Percentiles rank a stretch among this genome's conserved stretches.
Evolutionary conservation across 2,888 invertebrate species (phyloP).

Genomic region (Pachliopta kotzebuea): DNA sequence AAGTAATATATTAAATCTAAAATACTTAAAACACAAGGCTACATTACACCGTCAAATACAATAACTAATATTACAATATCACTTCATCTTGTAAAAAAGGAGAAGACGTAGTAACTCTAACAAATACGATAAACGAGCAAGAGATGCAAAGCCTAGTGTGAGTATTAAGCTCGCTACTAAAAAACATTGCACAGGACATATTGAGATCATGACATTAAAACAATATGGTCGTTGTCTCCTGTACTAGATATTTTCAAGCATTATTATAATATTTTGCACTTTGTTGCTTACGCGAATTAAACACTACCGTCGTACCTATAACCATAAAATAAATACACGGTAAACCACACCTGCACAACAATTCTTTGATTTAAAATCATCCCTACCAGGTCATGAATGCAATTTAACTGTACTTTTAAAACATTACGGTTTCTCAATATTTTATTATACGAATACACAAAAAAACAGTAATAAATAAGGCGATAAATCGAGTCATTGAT

Average conservation of each 20-base stretch:
- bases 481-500: constrained; percentile 31
- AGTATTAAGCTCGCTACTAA: too few species aligned
- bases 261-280: too few species aligned
- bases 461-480: constrained; percentile 17
- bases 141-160: too few species aligned
- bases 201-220: too few species aligned
- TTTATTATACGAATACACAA: constrained; percentile 9
- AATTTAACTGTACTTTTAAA: not conserved
- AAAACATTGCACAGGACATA: too few species aligned
- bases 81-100: too few species aligned
- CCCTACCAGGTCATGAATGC: not conserved
- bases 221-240: too few species aligned
- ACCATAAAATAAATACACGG: not conserved
- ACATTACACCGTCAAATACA: not conserved
- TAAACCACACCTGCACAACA: not conserved
- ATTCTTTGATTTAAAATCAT: not conserved
- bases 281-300: too few species aligned
- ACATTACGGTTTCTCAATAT: constrained; percentile 4
- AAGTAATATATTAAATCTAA: not conserved
- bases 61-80: not conserved
- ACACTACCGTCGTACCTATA: too few species aligned
- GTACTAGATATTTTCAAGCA: too few species aligned
- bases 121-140: too few species aligned
- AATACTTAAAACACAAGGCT: not conserved
- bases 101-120: too few species aligned